These are phyloP conservation scores for Phoebastria nigripes DNA, from an alignment of 2,797 vertebrate genomes.

Conservation along the genomic window DNA sequence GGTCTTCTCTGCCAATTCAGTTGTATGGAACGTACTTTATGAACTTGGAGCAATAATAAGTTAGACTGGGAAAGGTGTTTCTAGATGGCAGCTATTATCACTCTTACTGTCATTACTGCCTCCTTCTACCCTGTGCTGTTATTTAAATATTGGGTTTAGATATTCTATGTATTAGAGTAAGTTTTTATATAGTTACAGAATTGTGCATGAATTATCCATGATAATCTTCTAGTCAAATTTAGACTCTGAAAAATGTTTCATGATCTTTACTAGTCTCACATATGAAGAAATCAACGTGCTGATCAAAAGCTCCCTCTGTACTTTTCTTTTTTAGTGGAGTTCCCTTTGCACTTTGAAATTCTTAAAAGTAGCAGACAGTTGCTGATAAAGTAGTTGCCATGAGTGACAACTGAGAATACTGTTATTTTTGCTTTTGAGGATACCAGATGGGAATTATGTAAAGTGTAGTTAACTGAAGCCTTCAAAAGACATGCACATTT, in stretches of 20 bases:
- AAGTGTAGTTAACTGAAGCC: neutral
- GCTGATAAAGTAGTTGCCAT: neutral
- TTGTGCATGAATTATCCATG: neutral
- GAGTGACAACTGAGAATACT: neutral
- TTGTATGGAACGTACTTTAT: neutral
- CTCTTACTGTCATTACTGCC: no score
- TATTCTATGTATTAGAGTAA: neutral
- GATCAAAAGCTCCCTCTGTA: neutral
- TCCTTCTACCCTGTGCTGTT: neutral
- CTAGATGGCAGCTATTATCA: neutral
- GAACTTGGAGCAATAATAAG: neutral
- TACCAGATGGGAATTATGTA: slow-evolving; percentile 8
- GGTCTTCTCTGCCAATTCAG: neutral
- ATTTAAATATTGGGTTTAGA: neutral
- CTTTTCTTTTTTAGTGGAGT: neutral
- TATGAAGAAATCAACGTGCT: neutral
- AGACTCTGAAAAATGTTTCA: neutral
- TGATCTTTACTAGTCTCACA: neutral
- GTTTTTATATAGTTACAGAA: neutral
- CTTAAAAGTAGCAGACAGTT: neutral
- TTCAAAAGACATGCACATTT: neutral
- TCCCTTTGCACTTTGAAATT: neutral
- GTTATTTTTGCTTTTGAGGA: neutral
- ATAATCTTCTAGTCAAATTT: neutral
- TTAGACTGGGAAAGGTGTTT: neutral